Evolutionary conservation across 92 coral and sea anemone genomes (phyloP), one percentile per base, ranked within the genome.

Genomic region (Pocillopora grandis): DNA sequence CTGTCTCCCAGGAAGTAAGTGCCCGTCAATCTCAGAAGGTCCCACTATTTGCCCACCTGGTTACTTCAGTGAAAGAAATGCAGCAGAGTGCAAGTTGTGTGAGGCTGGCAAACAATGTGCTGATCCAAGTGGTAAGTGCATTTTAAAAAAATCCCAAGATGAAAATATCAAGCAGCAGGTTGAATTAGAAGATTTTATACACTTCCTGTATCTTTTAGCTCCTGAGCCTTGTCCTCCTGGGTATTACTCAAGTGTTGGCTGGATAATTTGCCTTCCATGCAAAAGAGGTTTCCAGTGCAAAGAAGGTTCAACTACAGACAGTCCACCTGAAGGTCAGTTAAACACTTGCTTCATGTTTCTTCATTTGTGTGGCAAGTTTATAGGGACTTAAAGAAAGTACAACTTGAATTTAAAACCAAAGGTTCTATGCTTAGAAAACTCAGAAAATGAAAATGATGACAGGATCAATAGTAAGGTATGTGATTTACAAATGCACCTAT

Each of bases 51-150:
- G 98, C 71, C 85, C 88, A 12, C 90, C 92, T 13, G 98, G 98
- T 19, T 88, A 75, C 70, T 96, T 91, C 89, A 96, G 98, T 91
- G 98, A 96, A 70, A 87, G 80, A 79, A 92, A 96, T 87, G 89
- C 98, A 18, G 86, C 89, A 18, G 71, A 88, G 20, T 96, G 98
- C 85, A 80, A 66, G 72, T 77, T 90, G 72, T 96, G 98, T 60
- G 92, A 94, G 88, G 92, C 98, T 74, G 98, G 98, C 48, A 93
- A 91, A 74, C 98, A 96, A 81, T 96, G 98, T 60, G 90, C 98
- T 17, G 95, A 96, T 89, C 96, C 98, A 36, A 87, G 98, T 75
- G 92, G 98, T 96, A 84, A 88, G 79, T 66, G 37, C 17, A 12
- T 49, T 42, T 69, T 70, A 74, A 60, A 6, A 3, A 10, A 1